Base-by-base conservation (phyloP, 2,113 vertebrate species). In the Tamias sibiricus region DNA sequence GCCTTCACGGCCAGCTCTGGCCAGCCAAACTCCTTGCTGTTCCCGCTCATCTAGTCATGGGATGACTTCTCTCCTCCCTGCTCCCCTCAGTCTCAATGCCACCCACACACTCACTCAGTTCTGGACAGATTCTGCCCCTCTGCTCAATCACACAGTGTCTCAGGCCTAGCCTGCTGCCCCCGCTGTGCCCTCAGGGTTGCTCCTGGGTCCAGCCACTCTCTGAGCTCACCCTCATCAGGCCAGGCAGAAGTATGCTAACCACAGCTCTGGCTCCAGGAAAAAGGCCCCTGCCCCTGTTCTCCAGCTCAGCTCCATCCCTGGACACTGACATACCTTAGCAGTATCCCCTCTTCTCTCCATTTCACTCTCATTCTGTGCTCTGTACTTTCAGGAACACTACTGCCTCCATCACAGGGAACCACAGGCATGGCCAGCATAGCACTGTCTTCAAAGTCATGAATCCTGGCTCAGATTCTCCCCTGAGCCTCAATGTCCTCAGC, bases 111-210 rank as follows among this genome's bases (percentile, higher is more conserved):
- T 74, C 91, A 86, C 85, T 95, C 64, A 72, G 79, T 95, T 93
- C 93, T 75, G 85, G 89, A 95, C 86, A 95, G 91, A 77, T 40
- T 71, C 89, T 96, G 77, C 89, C 77, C 85, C 79, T 95, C 57
- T 88, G 91, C 83, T 94, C 91, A 91, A 62, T 95, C 95, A 97
- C 75, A 75, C 84, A 87, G 83, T 93, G 95, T 95, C 91, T 98
- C 91, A 22, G 76, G 87, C 91, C 72, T 79, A 49, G 85, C 35
- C 76, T 14, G 88, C 89, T 97, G 91, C 84, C 94, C 80, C 83
- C 2, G 13, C 76, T 96, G 54, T 98, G 95, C 93, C 97, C 95
- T 95, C 49, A 9, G 93, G 94, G 47, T 93, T 88, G 91, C 57
- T 84, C 86, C 95, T 68, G 40, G 76, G 87, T 72, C 80, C 14